Evolutionary conservation across 2,888 invertebrate genomes (phyloP), one percentile per base, ranked within the genome.

Genomic region (Synergus gifuensis): DNA sequence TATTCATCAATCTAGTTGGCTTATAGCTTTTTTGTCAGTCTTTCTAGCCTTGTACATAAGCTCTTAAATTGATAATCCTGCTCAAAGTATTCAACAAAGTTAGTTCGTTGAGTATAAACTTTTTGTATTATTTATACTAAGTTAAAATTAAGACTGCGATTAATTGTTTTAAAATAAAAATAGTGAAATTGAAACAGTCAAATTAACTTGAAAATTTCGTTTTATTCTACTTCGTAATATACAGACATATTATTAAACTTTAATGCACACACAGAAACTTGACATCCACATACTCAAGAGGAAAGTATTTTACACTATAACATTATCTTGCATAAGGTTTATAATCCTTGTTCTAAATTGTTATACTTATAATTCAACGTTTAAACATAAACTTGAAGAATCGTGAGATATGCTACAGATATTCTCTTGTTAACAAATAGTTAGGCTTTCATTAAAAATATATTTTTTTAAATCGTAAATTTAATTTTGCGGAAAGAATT

Each of bases 351-450:
- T n/a, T 44, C 69, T 69, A 69, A 16, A 28, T 9, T 49, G 28
- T 54, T 46, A 69, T 36, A 36, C 49, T 54, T 7, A 69, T 69
- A 49, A 49, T 69, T 69, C 49, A 66, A 62, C 42, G 16, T 36
- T 54, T 54, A 73, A 16, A 73, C 76, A 80, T 66, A 78, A 84
- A 80, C 81, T 69, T 81, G 58, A 83, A 81, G 63, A 81, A 76
- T 46, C 36, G 62, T 85, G 85, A 84, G 81, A 83, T 84, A 82
- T 82, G 81, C 81, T 82, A 79, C 78, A 76, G 79, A 82, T 82
- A 79, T 83, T 83, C 81, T 83, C 79, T 76, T 79, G 7, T 76
- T 78, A 80, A 76, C 76, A 78, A 79, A 69, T 81, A 77, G 28
- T 73, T 73, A 73, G 54, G 73, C 73, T 73, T 49, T n/a, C 40